A percentile compares a stretch with the other conserved stretches of the same genome.
Evolutionary conservation across 2,888 invertebrate genomes (phyloP).

Genomic region (Sarcophaga caerulescens): DNA sequence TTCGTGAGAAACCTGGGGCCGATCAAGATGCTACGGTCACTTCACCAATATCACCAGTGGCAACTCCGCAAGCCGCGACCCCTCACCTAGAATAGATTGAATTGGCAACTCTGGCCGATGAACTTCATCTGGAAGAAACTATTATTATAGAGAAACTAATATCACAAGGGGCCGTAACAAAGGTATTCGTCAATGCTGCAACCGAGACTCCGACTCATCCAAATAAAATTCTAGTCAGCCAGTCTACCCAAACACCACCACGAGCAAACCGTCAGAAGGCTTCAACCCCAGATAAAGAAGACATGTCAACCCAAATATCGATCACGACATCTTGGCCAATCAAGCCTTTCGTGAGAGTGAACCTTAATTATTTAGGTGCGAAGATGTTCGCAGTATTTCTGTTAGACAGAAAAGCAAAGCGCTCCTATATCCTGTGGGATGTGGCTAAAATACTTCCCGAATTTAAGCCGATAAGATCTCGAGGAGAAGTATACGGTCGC

Average conservation of each 20-base stretch:
- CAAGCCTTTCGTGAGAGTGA: neutral
- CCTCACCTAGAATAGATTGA: neutral
- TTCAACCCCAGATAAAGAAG: no score
- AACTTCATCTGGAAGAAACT: no score
- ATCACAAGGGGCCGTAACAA: no score
- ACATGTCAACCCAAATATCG: neutral
- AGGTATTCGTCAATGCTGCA: no score
- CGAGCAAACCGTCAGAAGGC: no score
- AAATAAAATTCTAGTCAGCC: no score
- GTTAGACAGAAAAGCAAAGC: neutral
- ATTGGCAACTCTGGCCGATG: neutral
- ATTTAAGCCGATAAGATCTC: neutral
- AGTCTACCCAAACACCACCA: no score
- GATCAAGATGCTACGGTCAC: no score
- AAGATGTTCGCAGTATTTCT: slow-evolving; percentile 5
- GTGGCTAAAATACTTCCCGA: neutral
- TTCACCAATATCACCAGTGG: neutral
- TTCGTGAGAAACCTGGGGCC: neutral
- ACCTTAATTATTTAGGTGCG: neutral
- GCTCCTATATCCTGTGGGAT: slow-evolving; percentile 4
- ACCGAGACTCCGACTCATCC: no score
- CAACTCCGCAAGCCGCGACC: neutral
- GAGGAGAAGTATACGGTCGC: neutral
- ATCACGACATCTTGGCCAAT: neutral
- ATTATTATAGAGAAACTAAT: no score